A percentile compares a stretch with the other conserved stretches of the same genome.
Evolutionary conservation across 2,113 vertebrate species (phyloP).

Genomic region (Tachysurus fulvidraco): DNA sequence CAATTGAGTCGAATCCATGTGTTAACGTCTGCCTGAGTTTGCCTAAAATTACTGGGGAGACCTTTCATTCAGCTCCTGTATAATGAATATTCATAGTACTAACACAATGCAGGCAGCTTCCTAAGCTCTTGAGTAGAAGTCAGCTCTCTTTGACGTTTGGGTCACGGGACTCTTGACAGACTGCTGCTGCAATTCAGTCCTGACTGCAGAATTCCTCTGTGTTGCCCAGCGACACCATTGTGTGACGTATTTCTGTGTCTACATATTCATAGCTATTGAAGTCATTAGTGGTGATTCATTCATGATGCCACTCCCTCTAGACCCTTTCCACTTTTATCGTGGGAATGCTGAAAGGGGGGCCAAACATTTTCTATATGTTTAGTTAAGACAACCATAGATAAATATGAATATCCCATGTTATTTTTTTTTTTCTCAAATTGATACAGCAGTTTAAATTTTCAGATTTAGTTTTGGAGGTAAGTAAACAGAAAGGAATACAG

Average conservation of each 20-base stretch:
- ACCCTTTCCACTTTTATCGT: constrained; percentile 75
- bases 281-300: constrained; percentile 80
- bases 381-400: not conserved
- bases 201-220: constrained; percentile 76
- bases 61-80: constrained; percentile 36
- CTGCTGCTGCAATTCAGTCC: constrained; percentile 67
- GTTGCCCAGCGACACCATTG: constrained; percentile 77
- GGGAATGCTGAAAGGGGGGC: constrained; percentile 69
- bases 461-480: not conserved
- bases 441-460: not conserved
- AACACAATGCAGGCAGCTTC: constrained; percentile 57
- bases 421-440: not conserved
- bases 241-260: constrained; percentile 62
- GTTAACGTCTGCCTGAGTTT: constrained; percentile 1
- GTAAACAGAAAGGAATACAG: not conserved
- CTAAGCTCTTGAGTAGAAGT: constrained; percentile 64
- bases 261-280: constrained; percentile 77
- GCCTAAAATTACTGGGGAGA: constrained; percentile 37
- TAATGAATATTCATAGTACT: constrained; percentile 56
- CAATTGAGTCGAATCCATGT: constrained; percentile 14
- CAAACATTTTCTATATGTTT: constrained; percentile 54
- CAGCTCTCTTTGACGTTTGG: constrained; percentile 61
- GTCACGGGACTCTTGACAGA: constrained; percentile 68
- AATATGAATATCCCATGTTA: not conserved
- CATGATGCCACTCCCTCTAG: constrained; percentile 73